Evolutionary conservation across 2,797 vertebrate species (phyloP).

Genomic region (Hydrophis major): DNA sequence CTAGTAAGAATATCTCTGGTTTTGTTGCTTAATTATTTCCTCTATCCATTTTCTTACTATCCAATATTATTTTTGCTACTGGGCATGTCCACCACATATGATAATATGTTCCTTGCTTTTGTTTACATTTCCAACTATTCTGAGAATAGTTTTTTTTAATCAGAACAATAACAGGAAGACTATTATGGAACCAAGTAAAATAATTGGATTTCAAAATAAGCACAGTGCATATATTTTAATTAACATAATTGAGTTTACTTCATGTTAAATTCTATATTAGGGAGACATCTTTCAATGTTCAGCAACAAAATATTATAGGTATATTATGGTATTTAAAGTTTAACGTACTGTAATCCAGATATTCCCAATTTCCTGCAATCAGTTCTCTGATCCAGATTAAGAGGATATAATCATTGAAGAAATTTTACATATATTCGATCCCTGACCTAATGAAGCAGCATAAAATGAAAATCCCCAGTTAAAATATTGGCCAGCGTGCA

Average conservation of each 20-base stretch:
- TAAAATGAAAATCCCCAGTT: background rate
- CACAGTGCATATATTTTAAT: background rate
- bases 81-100: too few species aligned
- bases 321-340: background rate
- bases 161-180: background rate
- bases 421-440: background rate
- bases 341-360: background rate
- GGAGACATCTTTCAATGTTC: background rate
- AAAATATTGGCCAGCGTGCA: background rate
- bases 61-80: too few species aligned
- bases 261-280: background rate
- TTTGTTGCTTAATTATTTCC: too few species aligned
- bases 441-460: background rate
- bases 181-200: slow-evolving; percentile 13
- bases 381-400: too few species aligned
- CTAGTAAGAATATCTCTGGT: too few species aligned
- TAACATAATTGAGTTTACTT: background rate
- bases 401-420: background rate
- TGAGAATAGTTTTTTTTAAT: slow-evolving; percentile 18
- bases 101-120: too few species aligned
- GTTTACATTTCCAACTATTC: too few species aligned
- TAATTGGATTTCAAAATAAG: slow-evolving; percentile 20
- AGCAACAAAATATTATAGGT: background rate
- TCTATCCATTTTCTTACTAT: too few species aligned
- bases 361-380: background rate